phyloP scores from a whole-genome alignment of 2,888 invertebrate species.

The Empis stercorea region DNA sequence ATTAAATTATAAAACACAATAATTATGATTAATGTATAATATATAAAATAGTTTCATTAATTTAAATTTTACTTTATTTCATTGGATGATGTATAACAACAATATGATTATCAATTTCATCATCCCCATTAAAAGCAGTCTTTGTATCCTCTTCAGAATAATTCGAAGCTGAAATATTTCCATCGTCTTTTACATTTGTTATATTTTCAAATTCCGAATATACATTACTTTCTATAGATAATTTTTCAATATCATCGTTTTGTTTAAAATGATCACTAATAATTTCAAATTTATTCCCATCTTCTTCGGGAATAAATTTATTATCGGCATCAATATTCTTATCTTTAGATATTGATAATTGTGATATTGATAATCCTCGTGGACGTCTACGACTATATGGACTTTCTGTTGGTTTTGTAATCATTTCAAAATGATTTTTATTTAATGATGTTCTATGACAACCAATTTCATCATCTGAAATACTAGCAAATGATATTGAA shows the following conservation, averaged over 20 bases:
- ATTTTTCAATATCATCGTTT: neutral
- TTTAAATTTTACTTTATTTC: conserved; percentile 20
- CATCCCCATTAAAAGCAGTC: too few species aligned
- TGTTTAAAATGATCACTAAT: neutral
- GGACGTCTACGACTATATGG: conserved; percentile 32
- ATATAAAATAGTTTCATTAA: too few species aligned
- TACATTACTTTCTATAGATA: neutral
- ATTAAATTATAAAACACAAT: too few species aligned
- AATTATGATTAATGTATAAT: too few species aligned
- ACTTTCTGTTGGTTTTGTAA: conserved; percentile 21
- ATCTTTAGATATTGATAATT: conserved; percentile 6
- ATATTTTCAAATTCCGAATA: too few species aligned
- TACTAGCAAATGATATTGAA: conserved; percentile 23
- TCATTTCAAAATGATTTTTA: neutral
- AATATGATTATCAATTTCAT: conserved; percentile 13
- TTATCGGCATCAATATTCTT: conserved; percentile 5
- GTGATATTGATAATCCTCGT: conserved; percentile 11
- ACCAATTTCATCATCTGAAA: conserved; percentile 17
- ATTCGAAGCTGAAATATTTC: too few species aligned
- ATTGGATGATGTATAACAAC: conserved; percentile 28
- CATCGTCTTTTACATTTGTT: too few species aligned
- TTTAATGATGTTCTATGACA: conserved; percentile 16
- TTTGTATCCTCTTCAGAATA: too few species aligned
- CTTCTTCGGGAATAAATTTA: neutral
- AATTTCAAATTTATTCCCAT: neutral